These are phyloP conservation scores for Platyscapa corneri DNA, from an alignment of 1,140 invertebrate genomes.

Conservation along the genomic window DNA sequence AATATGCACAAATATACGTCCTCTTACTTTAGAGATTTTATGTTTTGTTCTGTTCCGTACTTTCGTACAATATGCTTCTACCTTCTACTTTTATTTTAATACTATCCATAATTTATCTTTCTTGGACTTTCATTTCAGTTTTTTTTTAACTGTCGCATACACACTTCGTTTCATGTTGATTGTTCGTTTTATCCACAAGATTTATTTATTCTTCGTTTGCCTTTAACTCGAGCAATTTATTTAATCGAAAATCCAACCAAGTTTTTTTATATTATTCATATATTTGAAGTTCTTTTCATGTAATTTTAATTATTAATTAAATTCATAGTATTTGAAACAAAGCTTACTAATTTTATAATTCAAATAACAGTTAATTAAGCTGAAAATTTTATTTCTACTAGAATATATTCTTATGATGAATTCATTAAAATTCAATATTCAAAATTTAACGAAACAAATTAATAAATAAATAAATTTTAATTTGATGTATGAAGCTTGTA, in stretches of 20 bases:
- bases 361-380: too few species aligned
- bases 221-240: background rate
- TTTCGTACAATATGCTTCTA: background rate
- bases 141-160: background rate
- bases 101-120: conserved; percentile 4
- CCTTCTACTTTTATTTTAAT: conserved; percentile 30
- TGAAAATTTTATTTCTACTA: too few species aligned
- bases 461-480: too few species aligned
- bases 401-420: too few species aligned
- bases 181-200: background rate
- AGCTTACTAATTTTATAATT: too few species aligned
- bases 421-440: too few species aligned
- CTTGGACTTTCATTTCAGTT: background rate
- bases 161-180: background rate
- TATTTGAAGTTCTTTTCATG: background rate
- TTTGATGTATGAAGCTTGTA: too few species aligned
- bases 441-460: too few species aligned
- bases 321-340: background rate
- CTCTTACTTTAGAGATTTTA: too few species aligned
- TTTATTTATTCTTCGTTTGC: background rate
- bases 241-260: background rate
- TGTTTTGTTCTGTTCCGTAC: background rate
- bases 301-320: background rate
- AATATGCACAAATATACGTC: too few species aligned
- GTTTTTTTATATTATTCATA: background rate